These are phyloP conservation scores for Thelaira solivaga DNA, from an alignment of 2,888 invertebrate species.

Conservation along the genomic window DNA sequence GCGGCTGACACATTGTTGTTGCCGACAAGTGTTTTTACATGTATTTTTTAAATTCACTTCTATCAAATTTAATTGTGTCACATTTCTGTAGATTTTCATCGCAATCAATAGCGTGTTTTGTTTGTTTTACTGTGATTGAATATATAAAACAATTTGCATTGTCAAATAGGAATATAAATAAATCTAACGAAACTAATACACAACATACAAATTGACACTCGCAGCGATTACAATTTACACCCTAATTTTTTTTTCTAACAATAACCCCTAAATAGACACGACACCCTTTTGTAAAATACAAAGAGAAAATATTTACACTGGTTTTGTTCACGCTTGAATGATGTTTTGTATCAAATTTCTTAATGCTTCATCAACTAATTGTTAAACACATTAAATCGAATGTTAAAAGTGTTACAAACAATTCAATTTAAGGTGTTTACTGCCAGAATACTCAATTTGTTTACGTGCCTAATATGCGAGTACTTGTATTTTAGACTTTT, in stretches of 20 bases:
- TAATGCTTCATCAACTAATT: conserved; percentile 57
- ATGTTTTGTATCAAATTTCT: conserved; percentile 46
- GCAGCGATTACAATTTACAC: not conserved
- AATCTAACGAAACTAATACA: not conserved
- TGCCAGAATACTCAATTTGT: conserved; percentile 36
- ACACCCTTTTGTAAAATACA: not conserved
- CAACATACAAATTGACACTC: not conserved
- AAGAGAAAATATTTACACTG: conserved; percentile 50
- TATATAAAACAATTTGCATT: conserved; percentile 43
- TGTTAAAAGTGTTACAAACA: conserved; percentile 23
- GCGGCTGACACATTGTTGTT: too few species aligned
- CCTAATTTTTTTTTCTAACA: not conserved
- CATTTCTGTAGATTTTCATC: not conserved
- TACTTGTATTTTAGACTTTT: conserved; percentile 2
- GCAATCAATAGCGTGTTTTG: conserved; percentile 30
- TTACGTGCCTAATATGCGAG: conserved; percentile 50
- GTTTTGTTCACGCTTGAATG: conserved; percentile 42
- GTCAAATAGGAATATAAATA: not conserved
- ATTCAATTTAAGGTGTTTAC: conserved; percentile 37
- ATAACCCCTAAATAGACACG: not conserved
- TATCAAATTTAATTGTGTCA: not conserved
- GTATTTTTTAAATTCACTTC: not conserved
- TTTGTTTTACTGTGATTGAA: conserved; percentile 25
- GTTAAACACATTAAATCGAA: conserved; percentile 31
- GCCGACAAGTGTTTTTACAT: too few species aligned